Evolutionary conservation across 1,140 invertebrate genomes (phyloP).

Genomic region (Anadara kagoshimensis): DNA sequence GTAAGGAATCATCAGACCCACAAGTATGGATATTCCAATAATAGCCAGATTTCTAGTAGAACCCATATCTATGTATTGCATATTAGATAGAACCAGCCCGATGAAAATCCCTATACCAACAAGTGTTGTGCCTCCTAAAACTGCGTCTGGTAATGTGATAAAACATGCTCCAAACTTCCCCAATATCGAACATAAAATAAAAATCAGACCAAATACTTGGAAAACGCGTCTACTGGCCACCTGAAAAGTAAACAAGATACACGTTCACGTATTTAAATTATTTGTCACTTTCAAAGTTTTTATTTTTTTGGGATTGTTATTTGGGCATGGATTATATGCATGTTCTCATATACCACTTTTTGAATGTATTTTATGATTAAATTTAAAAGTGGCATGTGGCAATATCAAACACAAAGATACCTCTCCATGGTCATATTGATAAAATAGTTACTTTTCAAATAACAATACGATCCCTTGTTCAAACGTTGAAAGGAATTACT

Average conservation of each 20-base stretch:
- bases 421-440: too few relatives aligned
- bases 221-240: conserved; percentile 91
- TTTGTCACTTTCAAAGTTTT: too few relatives aligned
- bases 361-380: too few relatives aligned
- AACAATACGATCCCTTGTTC: too few relatives aligned
- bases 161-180: conserved; percentile 85
- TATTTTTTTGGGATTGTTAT: too few relatives aligned
- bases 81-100: conserved; percentile 79
- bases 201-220: conserved; percentile 84
- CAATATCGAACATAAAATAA: conserved; percentile 86
- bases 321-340: too few relatives aligned
- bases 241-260: conserved; percentile 75
- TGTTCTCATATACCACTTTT: too few relatives aligned
- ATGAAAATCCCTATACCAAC: conserved; percentile 84
- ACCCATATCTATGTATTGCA: conserved; percentile 88
- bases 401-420: too few relatives aligned
- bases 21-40: conserved; percentile 90
- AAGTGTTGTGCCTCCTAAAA: conserved; percentile 90
- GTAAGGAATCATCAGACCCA: conserved; percentile 85
- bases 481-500: too few relatives aligned
- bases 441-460: too few relatives aligned
- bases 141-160: conserved; percentile 90
- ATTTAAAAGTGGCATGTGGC: too few relatives aligned
- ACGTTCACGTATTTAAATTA: too few relatives aligned
- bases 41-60: conserved; percentile 89